These are phyloP conservation scores for Meriones unguiculatus DNA, from an alignment of 2,113 vertebrate genomes.

Conservation along the genomic window DNA sequence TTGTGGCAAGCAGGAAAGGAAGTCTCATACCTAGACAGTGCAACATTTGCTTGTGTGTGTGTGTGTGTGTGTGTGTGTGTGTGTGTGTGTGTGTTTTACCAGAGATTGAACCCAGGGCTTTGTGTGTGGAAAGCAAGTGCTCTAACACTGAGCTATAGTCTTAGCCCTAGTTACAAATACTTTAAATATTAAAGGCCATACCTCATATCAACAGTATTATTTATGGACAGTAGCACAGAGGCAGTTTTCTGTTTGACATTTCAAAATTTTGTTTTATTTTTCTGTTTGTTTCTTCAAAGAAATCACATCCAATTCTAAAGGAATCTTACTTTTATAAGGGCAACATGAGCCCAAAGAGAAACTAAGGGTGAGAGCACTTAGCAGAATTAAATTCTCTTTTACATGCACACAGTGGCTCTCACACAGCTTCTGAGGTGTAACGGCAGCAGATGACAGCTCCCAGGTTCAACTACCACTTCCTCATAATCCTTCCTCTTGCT, in stretches of 20 bases:
- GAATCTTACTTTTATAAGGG: not conserved
- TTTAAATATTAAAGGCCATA: conserved; percentile 14
- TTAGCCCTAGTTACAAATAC: not conserved
- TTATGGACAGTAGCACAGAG: not conserved
- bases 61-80: not conserved
- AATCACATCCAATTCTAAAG: conserved; percentile 37
- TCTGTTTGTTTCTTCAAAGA: not conserved
- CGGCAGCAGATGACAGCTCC: not conserved
- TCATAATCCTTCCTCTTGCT: conserved; percentile 16
- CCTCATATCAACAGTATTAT: not conserved
- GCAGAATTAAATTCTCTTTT: not conserved
- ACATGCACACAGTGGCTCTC: not conserved
- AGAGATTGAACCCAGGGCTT: not conserved
- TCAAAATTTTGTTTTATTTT: not conserved
- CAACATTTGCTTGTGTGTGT: not conserved
- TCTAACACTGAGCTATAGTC: not conserved
- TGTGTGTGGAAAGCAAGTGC: not conserved
- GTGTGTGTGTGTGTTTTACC: no score
- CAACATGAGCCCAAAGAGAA: conserved; percentile 27
- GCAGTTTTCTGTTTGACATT: conserved; percentile 44
- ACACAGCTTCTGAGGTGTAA: not conserved
- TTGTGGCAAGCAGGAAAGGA: not conserved
- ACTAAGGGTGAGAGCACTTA: not conserved
- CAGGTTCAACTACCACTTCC: conserved; percentile 8
- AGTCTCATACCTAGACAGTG: not conserved